These are phyloP conservation scores for Coptotermes formosanus DNA, from an alignment of 1,140 invertebrate species.

Conservation along the genomic window DNA sequence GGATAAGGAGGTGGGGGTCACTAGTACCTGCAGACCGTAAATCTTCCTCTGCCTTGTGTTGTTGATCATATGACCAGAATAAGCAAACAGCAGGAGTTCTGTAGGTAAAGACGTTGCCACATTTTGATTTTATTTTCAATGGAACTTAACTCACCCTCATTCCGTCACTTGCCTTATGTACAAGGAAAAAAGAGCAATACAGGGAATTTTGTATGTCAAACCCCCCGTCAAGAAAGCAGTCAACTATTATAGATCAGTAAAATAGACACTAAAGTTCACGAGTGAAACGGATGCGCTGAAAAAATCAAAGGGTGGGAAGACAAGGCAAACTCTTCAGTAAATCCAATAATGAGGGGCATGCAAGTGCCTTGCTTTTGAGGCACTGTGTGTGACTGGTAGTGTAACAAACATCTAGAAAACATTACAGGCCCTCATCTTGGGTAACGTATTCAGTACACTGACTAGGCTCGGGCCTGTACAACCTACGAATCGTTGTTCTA, in stretches of 20 bases:
- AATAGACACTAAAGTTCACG: neutral
- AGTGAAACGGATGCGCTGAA: neutral
- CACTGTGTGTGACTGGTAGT: neutral
- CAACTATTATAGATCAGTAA: neutral
- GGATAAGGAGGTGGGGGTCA: neutral
- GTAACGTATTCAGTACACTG: no score
- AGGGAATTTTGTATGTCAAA: neutral
- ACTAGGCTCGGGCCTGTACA: no score
- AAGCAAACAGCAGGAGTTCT: constrained; percentile 30
- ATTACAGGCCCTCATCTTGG: no score
- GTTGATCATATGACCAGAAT: constrained; percentile 27
- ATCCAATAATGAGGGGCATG: neutral
- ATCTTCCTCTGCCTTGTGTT: constrained; percentile 26
- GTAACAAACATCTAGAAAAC: neutral
- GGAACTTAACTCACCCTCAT: constrained; percentile 3
- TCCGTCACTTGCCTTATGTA: constrained; percentile 4
- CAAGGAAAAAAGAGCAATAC: constrained; percentile 1
- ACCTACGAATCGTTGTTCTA: no score
- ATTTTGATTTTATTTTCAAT: constrained; percentile 21
- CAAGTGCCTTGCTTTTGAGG: neutral
- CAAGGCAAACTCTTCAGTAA: neutral
- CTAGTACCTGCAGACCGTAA: constrained; percentile 22
- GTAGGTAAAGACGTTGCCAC: neutral
- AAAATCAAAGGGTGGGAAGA: neutral
- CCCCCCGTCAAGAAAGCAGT: constrained; percentile 16